A percentile compares a stretch with the other conserved stretches of the same genome.
phyloP scores from a whole-genome alignment of 2,888 invertebrate species.

The Eupithecia pulchellata region DNA sequence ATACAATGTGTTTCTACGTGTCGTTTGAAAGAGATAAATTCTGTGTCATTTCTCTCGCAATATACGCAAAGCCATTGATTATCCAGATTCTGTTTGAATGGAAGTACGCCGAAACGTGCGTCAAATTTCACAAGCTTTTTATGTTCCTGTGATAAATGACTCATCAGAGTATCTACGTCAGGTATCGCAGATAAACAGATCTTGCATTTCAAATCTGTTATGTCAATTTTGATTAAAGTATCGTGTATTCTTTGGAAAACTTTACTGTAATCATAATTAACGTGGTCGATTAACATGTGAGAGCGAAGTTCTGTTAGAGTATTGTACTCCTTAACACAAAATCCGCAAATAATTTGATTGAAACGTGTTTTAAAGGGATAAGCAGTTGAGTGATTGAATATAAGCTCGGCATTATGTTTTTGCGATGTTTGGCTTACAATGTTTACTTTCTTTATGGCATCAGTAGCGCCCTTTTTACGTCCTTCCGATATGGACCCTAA shows the following conservation, averaged over 20 bases:
- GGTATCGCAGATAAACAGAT: conserved; percentile 63
- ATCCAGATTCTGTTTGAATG: conserved; percentile 68
- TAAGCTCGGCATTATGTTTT: conserved; percentile 77
- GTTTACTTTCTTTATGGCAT: conserved; percentile 76
- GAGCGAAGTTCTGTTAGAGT: conserved; percentile 63
- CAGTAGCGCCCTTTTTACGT: conserved; percentile 69
- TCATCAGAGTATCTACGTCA: conserved; percentile 72
- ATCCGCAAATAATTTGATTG: conserved; percentile 75
- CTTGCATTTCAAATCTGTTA: conserved; percentile 76
- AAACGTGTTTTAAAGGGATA: conserved; percentile 78
- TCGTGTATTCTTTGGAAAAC: conserved; percentile 78
- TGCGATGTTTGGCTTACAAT: conserved; percentile 78
- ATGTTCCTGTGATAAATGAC: conserved; percentile 69
- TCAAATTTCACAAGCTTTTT: conserved; percentile 74
- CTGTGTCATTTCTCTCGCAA: conserved; percentile 65
- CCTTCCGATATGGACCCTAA: conserved; percentile 80
- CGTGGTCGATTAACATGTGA: conserved; percentile 71
- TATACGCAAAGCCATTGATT: conserved; percentile 71
- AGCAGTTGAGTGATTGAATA: conserved; percentile 73
- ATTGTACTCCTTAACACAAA: conserved; percentile 73
- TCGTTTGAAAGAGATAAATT: conserved; percentile 72
- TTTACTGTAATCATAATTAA: conserved; percentile 70
- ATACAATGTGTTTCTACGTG: conserved; percentile 76
- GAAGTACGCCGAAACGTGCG: conserved; percentile 73
- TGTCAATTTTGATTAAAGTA: conserved; percentile 76